These are phyloP conservation scores for Galemys pyrenaicus DNA, from an alignment of 2,113 vertebrate species.

Conservation along the genomic window DNA sequence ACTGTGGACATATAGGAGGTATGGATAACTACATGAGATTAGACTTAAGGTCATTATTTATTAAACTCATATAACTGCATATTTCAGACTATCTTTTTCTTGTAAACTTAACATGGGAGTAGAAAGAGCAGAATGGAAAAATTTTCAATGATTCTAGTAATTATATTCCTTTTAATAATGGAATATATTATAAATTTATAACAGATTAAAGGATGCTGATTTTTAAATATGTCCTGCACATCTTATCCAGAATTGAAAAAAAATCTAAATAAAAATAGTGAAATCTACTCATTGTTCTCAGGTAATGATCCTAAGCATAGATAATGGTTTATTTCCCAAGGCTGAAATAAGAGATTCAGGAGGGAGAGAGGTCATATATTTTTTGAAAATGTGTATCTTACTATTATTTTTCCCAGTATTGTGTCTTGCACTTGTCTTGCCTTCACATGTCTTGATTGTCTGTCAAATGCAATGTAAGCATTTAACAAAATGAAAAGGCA, in stretches of 20 bases:
- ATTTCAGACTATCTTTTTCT: not conserved
- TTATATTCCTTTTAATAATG: not conserved
- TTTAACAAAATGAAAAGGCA: not conserved
- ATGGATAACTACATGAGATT: not conserved
- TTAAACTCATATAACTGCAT: not conserved
- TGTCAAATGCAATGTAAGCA: not conserved
- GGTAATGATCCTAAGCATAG: not conserved
- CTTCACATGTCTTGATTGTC: not conserved
- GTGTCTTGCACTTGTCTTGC: too few relatives aligned
- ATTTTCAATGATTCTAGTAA: not conserved
- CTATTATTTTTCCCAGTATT: not conserved
- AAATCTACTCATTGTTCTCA: not conserved
- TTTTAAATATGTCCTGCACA: not conserved
- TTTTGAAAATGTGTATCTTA: not conserved
- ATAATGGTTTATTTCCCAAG: not conserved
- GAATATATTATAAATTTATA: not conserved
- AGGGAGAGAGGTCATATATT: not conserved
- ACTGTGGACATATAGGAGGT: not conserved
- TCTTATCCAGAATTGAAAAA: not conserved
- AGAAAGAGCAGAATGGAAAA: not conserved
- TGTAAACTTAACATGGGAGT: not conserved
- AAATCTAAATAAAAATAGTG: not conserved
- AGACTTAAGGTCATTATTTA: not conserved
- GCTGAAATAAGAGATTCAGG: not conserved
- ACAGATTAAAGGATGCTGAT: not conserved